These are phyloP conservation scores for Halcyon chelicuti DNA, from an alignment of 2,797 vertebrate species.

Conservation along the genomic window DNA sequence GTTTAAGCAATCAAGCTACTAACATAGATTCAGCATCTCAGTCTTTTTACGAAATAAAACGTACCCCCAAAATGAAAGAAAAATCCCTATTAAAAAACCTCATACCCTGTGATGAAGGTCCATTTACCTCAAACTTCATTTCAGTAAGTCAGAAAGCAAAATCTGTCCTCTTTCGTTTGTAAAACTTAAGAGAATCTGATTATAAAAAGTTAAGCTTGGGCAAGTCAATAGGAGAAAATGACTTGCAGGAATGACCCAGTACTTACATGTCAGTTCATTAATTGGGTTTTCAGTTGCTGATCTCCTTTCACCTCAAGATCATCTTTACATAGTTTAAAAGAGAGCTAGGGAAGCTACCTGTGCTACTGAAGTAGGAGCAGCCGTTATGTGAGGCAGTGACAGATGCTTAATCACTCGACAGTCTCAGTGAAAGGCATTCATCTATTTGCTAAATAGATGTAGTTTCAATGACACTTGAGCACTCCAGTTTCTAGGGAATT, in stretches of 20 bases:
- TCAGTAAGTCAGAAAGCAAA: neutral
- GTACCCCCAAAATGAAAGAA: neutral
- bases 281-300: neutral
- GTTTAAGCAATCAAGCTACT: neutral
- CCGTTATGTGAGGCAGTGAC: neutral
- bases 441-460: slow-evolving; percentile 71
- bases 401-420: slow-evolving; percentile 50
- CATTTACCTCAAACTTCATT: neutral
- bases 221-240: neutral
- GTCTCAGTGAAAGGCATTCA: slow-evolving; percentile 42
- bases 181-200: neutral
- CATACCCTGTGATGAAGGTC: neutral
- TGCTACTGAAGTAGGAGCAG: neutral
- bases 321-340: neutral
- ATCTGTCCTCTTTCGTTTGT: neutral
- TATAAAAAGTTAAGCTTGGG: neutral
- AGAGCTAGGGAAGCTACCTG: neutral
- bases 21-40: neutral
- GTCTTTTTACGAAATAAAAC: neutral
- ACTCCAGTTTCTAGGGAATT: slow-evolving; percentile 55
- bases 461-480: slow-evolving; percentile 64
- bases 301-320: neutral
- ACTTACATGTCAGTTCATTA: neutral
- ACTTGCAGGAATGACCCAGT: neutral
- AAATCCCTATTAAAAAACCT: neutral